Conservation (phyloP, 2,113 vertebrate genomes). For the Osmerus eperlanus region DNA sequence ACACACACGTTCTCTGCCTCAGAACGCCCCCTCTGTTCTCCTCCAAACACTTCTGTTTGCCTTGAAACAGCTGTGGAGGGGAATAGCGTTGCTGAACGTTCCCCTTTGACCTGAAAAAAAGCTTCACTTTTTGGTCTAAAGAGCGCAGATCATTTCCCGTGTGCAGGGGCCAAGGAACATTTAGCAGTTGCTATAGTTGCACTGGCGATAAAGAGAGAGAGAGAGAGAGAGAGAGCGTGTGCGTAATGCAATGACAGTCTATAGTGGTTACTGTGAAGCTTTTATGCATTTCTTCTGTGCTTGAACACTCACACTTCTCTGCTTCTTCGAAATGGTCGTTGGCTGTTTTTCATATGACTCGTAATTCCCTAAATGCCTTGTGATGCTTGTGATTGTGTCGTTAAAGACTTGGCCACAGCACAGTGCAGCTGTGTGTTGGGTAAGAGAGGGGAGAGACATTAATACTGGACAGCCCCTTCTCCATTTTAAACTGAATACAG, state of each 20-base stretch:
- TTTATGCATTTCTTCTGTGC: too few species aligned
- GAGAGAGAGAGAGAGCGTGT: constrained; percentile 11
- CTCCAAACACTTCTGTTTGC: constrained; percentile 52
- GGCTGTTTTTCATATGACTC: background rate
- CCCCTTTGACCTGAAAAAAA: constrained; percentile 55
- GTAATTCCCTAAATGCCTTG: background rate
- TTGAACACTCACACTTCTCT: background rate
- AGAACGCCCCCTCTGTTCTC: constrained; percentile 19
- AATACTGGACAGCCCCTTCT: too few species aligned
- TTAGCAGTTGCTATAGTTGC: constrained; percentile 61
- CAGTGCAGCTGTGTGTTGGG: background rate
- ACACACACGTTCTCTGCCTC: constrained; percentile 18
- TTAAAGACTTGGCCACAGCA: too few species aligned
- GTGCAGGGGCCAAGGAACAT: constrained; percentile 50
- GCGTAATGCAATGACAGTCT: too few species aligned
- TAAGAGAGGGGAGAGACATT: background rate
- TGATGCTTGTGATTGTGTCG: background rate
- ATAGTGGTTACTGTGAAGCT: too few species aligned
- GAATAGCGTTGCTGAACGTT: constrained; percentile 49
- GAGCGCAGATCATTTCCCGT: constrained; percentile 60
- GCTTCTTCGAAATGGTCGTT: background rate
- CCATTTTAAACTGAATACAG: too few species aligned
- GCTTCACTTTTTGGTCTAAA: constrained; percentile 58
- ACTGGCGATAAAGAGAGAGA: constrained; percentile 36
- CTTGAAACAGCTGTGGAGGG: constrained; percentile 62